Percentiles rank a stretch among this genome's conserved stretches.
Evolutionary conservation across 2,797 vertebrate genomes (phyloP).

Genomic region (Champsocephalus gunnari): DNA sequence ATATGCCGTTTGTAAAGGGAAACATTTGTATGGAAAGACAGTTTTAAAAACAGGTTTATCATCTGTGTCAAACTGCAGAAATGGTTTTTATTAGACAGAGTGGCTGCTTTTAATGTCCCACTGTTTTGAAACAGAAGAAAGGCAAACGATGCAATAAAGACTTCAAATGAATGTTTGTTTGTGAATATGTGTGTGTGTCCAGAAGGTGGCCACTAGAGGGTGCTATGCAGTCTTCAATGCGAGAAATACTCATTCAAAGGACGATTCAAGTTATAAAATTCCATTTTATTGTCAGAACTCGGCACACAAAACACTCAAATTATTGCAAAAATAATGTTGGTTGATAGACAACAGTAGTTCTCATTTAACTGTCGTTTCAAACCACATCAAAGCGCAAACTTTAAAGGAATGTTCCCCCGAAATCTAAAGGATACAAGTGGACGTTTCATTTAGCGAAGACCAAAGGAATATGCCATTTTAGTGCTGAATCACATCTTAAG

Average conservation of each 20-base stretch:
- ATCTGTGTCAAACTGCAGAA: slow-evolving; percentile 34
- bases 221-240: neutral
- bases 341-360: slow-evolving; percentile 75
- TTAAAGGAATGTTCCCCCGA: slow-evolving; percentile 71
- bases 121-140: slow-evolving; percentile 83
- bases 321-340: slow-evolving; percentile 73
- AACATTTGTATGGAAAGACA: slow-evolving; percentile 55
- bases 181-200: slow-evolving; percentile 15
- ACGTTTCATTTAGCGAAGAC: slow-evolving; percentile 33
- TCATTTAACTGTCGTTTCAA: slow-evolving; percentile 55
- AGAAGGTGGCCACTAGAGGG: slow-evolving; percentile 52
- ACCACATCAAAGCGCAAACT: slow-evolving; percentile 60
- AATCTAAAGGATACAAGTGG: slow-evolving; percentile 38
- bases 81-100: slow-evolving; percentile 41
- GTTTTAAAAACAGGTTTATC: slow-evolving; percentile 38
- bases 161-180: slow-evolving; percentile 49
- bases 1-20: slow-evolving; percentile 60
- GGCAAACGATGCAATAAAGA: slow-evolving; percentile 85
- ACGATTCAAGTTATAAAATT: slow-evolving; percentile 86
- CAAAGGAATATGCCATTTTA: slow-evolving; percentile 40
- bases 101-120: slow-evolving; percentile 73
- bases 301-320: slow-evolving; percentile 86
- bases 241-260: neutral
- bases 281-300: slow-evolving; percentile 90
- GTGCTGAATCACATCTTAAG: slow-evolving; percentile 38